A percentile compares a stretch with the other conserved stretches of the same genome.
Conservation (phyloP, 2,113 vertebrate species). For the Tympanuchus pallidicinctus region DNA sequence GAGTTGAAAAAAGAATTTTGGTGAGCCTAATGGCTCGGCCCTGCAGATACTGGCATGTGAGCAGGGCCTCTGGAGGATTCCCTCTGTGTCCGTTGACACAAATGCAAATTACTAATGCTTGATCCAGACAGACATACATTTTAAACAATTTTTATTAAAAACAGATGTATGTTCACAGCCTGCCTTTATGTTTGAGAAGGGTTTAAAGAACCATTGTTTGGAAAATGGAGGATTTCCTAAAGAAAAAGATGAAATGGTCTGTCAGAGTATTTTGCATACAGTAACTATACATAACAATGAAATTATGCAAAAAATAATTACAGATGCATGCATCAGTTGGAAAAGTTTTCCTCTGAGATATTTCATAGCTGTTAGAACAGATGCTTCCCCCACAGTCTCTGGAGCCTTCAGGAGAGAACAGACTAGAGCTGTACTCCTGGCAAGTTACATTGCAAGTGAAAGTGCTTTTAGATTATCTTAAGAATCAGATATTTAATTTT, state of each 20-base stretch:
- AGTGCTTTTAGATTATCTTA: neutral
- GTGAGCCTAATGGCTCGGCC: neutral
- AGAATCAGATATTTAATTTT: neutral
- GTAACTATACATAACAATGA: conserved; percentile 2
- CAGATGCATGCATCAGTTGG: conserved; percentile 63
- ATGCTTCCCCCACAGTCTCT: conserved; percentile 48
- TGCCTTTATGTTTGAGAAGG: neutral
- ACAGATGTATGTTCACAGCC: neutral
- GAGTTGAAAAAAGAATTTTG: neutral
- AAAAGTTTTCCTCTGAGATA: conserved; percentile 67
- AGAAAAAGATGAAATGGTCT: neutral
- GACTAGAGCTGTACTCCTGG: conserved; percentile 2
- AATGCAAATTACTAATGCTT: neutral
- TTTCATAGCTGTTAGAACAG: conserved; percentile 60
- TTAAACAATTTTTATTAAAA: conserved; percentile 10
- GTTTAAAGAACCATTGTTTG: neutral
- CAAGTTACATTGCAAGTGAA: conserved; percentile 17
- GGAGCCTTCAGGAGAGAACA: conserved; percentile 39
- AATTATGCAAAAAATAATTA: conserved; percentile 62
- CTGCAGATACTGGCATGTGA: neutral
- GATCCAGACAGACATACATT: neutral
- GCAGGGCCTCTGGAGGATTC: neutral
- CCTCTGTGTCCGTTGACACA: neutral
- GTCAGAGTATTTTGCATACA: conserved; percentile 19
- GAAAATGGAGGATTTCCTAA: conserved; percentile 13